Evolutionary conservation across 2,888 invertebrate genomes (phyloP), one percentile per base, ranked within the genome.

Genomic region (Heliconius charithonia): DNA sequence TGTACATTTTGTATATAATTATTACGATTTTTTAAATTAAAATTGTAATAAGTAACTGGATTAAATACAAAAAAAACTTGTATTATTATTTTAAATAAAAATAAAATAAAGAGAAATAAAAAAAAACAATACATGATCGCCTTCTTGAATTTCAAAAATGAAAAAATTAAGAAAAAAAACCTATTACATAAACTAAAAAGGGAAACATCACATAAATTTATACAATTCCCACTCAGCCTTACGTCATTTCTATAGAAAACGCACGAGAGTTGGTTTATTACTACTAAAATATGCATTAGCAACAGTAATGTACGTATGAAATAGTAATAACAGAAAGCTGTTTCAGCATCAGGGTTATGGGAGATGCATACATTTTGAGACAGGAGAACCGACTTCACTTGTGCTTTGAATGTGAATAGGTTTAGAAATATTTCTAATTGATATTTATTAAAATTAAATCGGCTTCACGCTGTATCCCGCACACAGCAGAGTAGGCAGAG

Each of bases 331-430:
- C 69, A 70, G 25, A 71, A 75, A 73, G 77, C 63, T 80, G 70
- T 76, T 69, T 75, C 75, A 72, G 72, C 25, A 29, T 56, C 59
- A 75, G 37, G 71, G 74, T 77, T 78, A 77, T 69, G 37, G 41
- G 45, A 90, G 86, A 89, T 91, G 92, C 90, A 92, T 92, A 92
- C 88, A 91, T 92, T 91, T 88, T 87, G 89, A 88, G 88, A 87
- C 86, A 87, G 86, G 89, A 88, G 89, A 90, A 92, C 92, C 92
- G 91, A 87, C 87, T 92, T 92, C 88, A 87, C 91, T 83, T 93
- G 91, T 92, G 86, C 82, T 73, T 63, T 81, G 89, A 85, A 90
- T 91, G 92, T 92, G 91, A 92, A 6, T 59, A 37, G 4, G n/a
- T 13, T n/a, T 9, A 41, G 25, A 41, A 41, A 16, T 62, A 32